These are phyloP conservation scores for Bombus turneri DNA, from an alignment of 1,140 invertebrate species.

Conservation along the genomic window DNA sequence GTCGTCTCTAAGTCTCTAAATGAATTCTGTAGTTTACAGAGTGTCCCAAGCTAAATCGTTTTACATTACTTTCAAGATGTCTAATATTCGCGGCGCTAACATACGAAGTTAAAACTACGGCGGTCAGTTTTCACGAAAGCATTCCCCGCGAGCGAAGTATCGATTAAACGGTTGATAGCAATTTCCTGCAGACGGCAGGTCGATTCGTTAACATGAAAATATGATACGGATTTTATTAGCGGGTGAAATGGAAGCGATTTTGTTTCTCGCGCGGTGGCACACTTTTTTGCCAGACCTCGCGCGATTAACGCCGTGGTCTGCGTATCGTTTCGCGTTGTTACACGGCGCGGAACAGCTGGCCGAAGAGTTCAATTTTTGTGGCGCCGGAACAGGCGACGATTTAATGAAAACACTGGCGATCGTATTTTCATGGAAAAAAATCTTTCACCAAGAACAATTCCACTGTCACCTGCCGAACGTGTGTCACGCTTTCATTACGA, in stretches of 20 bases:
- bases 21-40: not conserved
- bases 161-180: constrained; percentile 40
- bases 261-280: constrained; percentile 42
- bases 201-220: constrained; percentile 50
- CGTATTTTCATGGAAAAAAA: constrained; percentile 41
- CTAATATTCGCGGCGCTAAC: too few relatives aligned
- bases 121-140: not conserved
- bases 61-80: not conserved
- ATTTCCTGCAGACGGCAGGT: constrained; percentile 32
- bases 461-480: constrained; percentile 57
- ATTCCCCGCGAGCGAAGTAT: not conserved
- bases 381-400: constrained; percentile 47
- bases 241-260: constrained; percentile 60
- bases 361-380: constrained; percentile 64
- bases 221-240: constrained; percentile 51
- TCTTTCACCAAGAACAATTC: constrained; percentile 50
- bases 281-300: constrained; percentile 40
- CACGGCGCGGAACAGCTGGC: constrained; percentile 60
- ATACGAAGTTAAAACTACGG: too few relatives aligned
- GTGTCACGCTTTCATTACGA: constrained; percentile 23
- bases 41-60: not conserved
- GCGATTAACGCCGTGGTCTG: constrained; percentile 39
- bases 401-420: constrained; percentile 56
- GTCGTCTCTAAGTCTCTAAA: too few relatives aligned
- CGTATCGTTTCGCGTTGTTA: constrained; percentile 60